A percentile compares a stretch with the other conserved stretches of the same genome.
Conservation (phyloP, 2,888 invertebrate genomes). For the Drosophila colorata region DNA sequence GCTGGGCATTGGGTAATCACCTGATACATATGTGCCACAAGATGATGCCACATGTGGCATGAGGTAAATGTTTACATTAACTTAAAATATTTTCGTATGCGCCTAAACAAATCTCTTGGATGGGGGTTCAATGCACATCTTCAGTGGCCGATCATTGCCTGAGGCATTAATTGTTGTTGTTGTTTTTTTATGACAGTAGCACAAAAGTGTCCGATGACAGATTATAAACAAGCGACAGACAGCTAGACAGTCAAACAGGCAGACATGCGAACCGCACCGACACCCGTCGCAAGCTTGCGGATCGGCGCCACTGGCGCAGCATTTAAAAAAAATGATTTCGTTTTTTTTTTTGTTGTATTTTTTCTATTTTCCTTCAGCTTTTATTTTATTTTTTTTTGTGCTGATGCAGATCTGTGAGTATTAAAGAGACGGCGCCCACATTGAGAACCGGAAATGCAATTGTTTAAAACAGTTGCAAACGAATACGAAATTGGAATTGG, state of each 20-base stretch:
- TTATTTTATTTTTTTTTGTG: conserved; percentile 24
- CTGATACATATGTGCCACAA: conserved; percentile 5
- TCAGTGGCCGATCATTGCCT: conserved; percentile 18
- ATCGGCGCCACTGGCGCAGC: conserved; percentile 32
- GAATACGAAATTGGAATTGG: conserved; percentile 59
- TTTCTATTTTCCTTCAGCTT: background rate
- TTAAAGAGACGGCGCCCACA: conserved; percentile 70
- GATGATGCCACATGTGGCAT: conserved; percentile 23
- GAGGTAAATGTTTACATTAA: conserved; percentile 21
- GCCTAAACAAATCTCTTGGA: conserved; percentile 4
- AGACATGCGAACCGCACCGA: conserved; percentile 27
- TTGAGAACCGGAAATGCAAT: conserved; percentile 77
- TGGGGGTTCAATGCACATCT: conserved; percentile 21
- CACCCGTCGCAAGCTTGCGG: conserved; percentile 40
- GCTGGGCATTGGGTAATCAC: conserved; percentile 1
- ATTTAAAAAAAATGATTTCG: conserved; percentile 14
- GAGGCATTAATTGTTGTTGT: conserved; percentile 10
- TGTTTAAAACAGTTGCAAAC: conserved; percentile 51
- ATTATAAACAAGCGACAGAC: conserved; percentile 56
- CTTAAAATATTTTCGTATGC: conserved; percentile 10
- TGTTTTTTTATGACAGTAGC: conserved; percentile 44
- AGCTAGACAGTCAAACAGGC: background rate
- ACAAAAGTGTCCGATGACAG: conserved; percentile 72
- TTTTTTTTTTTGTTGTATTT: conserved; percentile 9
- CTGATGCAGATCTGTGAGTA: conserved; percentile 30